A percentile compares a stretch with the other conserved stretches of the same genome.
These are phyloP conservation scores for Euzetes globulus DNA, from an alignment of 2,888 invertebrate species.

Conservation along the genomic window DNA sequence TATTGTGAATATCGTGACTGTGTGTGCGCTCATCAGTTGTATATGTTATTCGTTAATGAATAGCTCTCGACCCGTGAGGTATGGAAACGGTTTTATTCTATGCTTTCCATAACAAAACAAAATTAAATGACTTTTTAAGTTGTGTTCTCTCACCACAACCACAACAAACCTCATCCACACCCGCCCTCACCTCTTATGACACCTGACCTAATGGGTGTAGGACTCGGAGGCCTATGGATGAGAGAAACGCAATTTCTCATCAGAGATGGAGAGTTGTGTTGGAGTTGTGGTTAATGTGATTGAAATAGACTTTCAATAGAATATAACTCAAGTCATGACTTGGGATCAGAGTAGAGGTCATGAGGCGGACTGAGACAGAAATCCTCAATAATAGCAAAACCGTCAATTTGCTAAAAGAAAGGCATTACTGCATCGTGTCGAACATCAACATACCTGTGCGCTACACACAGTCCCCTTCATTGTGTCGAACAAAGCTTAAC, in stretches of 20 bases:
- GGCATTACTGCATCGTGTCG: conserved; percentile 25
- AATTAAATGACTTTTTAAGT: neutral
- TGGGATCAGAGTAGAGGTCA: conserved; percentile 21
- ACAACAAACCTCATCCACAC: neutral
- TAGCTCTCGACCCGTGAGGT: neutral
- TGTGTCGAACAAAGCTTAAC: neutral
- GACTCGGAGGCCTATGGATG: neutral
- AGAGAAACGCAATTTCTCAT: neutral
- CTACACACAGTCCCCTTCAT: neutral
- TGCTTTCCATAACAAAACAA: neutral
- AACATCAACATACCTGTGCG: conserved; percentile 21
- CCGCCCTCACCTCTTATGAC: conserved; percentile 26
- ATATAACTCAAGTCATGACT: conserved; percentile 12
- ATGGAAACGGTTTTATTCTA: conserved; percentile 6
- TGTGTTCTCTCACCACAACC: neutral
- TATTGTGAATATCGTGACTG: conserved; percentile 18
- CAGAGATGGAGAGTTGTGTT: neutral
- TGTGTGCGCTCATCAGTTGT: neutral
- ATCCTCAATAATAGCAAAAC: conserved; percentile 7
- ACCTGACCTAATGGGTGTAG: conserved; percentile 30
- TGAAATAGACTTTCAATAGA: neutral
- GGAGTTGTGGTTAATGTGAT: conserved; percentile 25
- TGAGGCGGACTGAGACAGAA: conserved; percentile 28
- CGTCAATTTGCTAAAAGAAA: conserved; percentile 29
- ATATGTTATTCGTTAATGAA: neutral